Evolutionary conservation across 2,888 invertebrate species (phyloP).

Genomic region (Noctua comes): DNA sequence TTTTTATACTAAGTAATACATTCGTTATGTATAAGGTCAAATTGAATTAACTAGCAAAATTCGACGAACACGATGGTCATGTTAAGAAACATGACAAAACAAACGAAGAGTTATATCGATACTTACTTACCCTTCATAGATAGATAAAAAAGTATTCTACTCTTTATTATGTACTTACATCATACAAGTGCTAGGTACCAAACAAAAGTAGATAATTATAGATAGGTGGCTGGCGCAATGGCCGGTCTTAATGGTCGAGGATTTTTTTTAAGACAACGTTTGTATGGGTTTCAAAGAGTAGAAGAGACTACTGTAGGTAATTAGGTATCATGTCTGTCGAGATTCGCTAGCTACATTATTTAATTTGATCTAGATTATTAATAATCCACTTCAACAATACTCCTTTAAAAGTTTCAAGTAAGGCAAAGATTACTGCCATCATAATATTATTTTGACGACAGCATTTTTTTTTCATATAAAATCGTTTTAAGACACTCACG

Average conservation of each 20-base stretch:
- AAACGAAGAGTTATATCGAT: background rate
- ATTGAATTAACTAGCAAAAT: background rate
- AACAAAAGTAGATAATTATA: background rate
- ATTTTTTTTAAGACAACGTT: background rate
- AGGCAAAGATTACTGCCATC: background rate
- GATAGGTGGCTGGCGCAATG: background rate
- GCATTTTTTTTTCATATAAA: slow-evolving; percentile 11
- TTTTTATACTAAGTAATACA: background rate
- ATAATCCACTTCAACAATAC: background rate
- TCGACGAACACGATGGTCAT: background rate
- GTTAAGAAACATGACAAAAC: background rate
- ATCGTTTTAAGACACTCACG: slow-evolving; percentile 67
- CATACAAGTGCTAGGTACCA: background rate
- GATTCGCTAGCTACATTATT: background rate
- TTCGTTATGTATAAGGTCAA: background rate
- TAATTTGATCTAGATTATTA: background rate
- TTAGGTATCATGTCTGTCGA: background rate
- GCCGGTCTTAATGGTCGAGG: background rate
- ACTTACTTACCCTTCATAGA: background rate
- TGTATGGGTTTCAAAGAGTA: background rate
- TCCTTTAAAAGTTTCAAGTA: slow-evolving; percentile 2
- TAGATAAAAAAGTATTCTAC: background rate
- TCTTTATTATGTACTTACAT: background rate
- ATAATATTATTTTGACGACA: background rate
- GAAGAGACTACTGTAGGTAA: background rate